phyloP scores from a whole-genome alignment of 2,797 vertebrate species.

The Enteromius afrohamiltoni region DNA sequence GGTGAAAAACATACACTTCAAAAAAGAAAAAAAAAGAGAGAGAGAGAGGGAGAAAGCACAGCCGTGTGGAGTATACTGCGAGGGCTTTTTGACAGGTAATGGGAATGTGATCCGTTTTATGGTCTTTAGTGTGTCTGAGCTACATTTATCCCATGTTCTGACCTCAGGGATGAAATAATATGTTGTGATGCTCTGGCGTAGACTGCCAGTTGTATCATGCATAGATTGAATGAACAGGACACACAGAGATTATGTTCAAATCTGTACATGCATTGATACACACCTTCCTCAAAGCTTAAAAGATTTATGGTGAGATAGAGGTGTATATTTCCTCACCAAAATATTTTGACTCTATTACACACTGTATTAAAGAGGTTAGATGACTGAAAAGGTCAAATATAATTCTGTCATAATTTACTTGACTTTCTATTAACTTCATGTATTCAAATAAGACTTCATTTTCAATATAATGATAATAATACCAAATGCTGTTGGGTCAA shows the following conservation, averaged over 20 bases:
- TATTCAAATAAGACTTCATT: not conserved
- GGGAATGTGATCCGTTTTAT: not conserved
- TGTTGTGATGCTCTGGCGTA: not conserved
- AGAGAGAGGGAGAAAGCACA: not conserved
- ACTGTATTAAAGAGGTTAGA: constrained; percentile 16
- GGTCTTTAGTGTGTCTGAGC: constrained; percentile 7
- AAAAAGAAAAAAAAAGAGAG: not conserved
- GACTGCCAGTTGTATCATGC: constrained; percentile 17
- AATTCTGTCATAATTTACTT: constrained; percentile 5
- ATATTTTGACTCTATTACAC: constrained; percentile 16
- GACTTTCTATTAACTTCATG: not conserved
- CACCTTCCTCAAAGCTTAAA: constrained; percentile 29
- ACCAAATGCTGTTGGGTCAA: not conserved
- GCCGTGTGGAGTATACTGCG: not conserved
- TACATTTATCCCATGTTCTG: not conserved
- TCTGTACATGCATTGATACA: constrained; percentile 3
- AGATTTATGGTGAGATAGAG: constrained; percentile 20
- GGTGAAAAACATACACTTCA: constrained; percentile 26
- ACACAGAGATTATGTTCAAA: constrained; percentile 23
- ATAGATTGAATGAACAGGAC: constrained; percentile 17
- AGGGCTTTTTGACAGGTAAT: not conserved
- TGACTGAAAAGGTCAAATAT: not conserved
- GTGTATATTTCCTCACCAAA: constrained; percentile 16
- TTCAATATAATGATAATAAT: not conserved
- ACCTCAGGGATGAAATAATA: constrained; percentile 29